These are phyloP conservation scores for Alcedo atthis DNA, from an alignment of 2,797 vertebrate genomes.

Conservation along the genomic window DNA sequence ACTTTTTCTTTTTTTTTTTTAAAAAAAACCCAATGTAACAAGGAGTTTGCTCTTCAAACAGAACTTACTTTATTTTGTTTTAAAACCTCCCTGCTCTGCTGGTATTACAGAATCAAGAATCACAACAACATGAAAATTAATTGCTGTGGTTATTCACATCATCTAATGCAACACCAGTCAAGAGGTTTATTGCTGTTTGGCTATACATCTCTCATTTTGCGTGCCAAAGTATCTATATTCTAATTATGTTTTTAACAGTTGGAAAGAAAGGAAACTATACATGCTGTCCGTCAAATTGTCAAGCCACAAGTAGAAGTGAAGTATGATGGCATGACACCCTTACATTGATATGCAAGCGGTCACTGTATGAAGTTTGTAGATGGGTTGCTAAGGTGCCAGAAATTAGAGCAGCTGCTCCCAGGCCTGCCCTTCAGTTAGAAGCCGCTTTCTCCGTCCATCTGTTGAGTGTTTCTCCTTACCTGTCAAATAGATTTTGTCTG, in stretches of 20 bases:
- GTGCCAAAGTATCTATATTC: not conserved
- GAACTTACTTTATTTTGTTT: not conserved
- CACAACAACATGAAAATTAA: not conserved
- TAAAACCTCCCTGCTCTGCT: not conserved
- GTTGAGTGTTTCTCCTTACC: not conserved
- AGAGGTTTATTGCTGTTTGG: constrained; percentile 3
- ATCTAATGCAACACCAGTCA: not conserved
- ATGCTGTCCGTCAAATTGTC: not conserved
- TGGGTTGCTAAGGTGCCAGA: not conserved
- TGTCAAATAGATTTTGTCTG: not conserved
- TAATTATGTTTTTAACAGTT: too few species aligned
- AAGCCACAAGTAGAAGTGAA: not conserved
- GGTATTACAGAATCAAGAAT: not conserved
- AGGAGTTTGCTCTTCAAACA: not conserved
- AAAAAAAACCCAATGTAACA: not conserved
- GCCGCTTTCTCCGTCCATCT: not conserved
- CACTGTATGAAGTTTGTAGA: not conserved
- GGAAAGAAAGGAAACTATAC: not conserved
- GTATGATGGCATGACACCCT: not conserved
- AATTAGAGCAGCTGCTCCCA: not conserved
- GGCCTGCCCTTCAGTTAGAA: not conserved
- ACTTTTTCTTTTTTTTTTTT: not conserved
- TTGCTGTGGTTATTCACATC: not conserved
- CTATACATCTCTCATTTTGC: not conserved
- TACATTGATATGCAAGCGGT: not conserved